A percentile compares a stretch with the other conserved stretches of the same genome.
Conservation (phyloP, 2,113 vertebrate species). For the Ciconia stormi region DNA sequence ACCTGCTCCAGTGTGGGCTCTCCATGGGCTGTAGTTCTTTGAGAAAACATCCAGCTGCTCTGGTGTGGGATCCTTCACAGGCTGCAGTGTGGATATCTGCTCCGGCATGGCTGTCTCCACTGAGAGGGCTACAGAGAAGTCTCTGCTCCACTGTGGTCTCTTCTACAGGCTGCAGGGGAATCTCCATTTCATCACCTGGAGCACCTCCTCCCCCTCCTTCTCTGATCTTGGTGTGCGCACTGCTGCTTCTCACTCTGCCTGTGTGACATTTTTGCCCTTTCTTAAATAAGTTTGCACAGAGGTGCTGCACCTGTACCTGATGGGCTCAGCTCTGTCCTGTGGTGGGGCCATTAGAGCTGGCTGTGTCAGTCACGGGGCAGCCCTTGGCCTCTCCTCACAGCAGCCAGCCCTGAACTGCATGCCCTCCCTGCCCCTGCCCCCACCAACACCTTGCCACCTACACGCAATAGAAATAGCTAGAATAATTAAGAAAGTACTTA, state of each 20-base stretch:
- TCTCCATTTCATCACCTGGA: not conserved
- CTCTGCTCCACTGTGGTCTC: not conserved
- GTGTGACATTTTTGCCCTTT: not conserved
- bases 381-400: not conserved
- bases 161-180: not conserved
- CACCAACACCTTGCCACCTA: not conserved
- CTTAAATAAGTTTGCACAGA: not conserved
- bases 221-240: not conserved
- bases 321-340: not conserved
- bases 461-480: not conserved
- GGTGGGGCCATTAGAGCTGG: not conserved
- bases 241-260: not conserved
- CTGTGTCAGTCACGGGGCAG: not conserved
- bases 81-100: not conserved
- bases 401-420: rapidly evolving
- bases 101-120: not conserved
- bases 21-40: not conserved
- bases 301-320: not conserved
- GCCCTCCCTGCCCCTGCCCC: no score
- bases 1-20: not conserved
- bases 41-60: not conserved
- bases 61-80: not conserved
- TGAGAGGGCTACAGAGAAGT: not conserved
- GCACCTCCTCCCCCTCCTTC: not conserved
- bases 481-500: not conserved